Evolutionary conservation across 2,797 vertebrate species (phyloP), one percentile per base, ranked within the genome.

Genomic region (Acipenser oxyrinchus): DNA sequence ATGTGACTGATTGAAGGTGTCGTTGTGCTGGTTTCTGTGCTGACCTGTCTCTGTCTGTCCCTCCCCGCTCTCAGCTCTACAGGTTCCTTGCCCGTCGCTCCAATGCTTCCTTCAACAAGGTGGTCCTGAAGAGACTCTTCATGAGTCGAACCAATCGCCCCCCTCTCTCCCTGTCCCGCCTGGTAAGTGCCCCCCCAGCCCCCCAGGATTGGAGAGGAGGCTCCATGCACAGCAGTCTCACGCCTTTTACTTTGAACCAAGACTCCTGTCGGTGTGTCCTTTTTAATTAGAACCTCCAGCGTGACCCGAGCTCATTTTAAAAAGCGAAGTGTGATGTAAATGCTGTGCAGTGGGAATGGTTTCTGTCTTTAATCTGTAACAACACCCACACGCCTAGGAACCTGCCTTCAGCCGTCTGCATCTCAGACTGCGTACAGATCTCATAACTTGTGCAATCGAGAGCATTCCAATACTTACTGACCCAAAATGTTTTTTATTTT

Each of bases 71-170:
- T 10, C 62, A 97, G 95, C 79, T 97, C 7, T 97, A 95, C 84
- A 88, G 94, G 70, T 96, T 95, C 82, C 82, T 96, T 82, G 92
- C 94, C 67, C 92, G 94, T 2, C 87, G 94, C 53, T 92, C 83
- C 53, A 92, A 90, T 83, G 91, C 95, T 48, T 87, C 90, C 61
- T 97, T 97, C 84, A 97, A 97, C 82, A 93, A 86, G 72, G 94
- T 97, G 1, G 81, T 97, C 18, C 84, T 97, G 50, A 95, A 86
- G 74, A 92, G 95, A 68, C 86, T 97, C 60, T 97, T 97, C 71
- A 96, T 97, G 95, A 96, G 94, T 81, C 91, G 92, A 59, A 92
- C 85, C 71, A 93, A 97, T 84, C 87, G 93, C 66, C 93, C 95
- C 0, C 95, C 95, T 0, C 79, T 97, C 49, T 84, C 95, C 6